A percentile compares a stretch with the other conserved stretches of the same genome.
phyloP scores from a whole-genome alignment of 2,797 vertebrate genomes.

The Periophthalmus magnuspinnatus region DNA sequence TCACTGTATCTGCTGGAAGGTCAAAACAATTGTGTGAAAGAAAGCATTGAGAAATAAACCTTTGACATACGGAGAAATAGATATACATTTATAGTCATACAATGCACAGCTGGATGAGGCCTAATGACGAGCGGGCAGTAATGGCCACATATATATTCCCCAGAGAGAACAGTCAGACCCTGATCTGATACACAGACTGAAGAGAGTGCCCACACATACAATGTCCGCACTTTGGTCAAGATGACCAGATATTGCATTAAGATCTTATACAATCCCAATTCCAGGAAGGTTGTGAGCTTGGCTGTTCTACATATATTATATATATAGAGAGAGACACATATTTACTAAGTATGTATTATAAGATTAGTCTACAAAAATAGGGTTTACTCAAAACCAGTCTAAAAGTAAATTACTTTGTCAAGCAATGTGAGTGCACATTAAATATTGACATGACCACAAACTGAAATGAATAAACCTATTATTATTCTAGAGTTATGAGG shows the following conservation, averaged over 20 bases:
- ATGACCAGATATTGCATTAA: slow-evolving; percentile 6
- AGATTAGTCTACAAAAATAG: no score
- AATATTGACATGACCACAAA: neutral
- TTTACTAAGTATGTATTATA: no score
- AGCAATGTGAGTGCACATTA: neutral
- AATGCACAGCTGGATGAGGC: slow-evolving; percentile 45
- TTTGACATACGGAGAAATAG: slow-evolving; percentile 16
- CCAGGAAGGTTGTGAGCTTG: neutral
- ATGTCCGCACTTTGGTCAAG: slow-evolving; percentile 27
- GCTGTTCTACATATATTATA: neutral
- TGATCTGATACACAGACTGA: slow-evolving; percentile 34
- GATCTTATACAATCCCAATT: slow-evolving; percentile 6
- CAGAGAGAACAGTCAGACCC: slow-evolving; percentile 25
- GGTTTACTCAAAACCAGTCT: no score
- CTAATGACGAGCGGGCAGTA: slow-evolving; percentile 45
- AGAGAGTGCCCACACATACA: slow-evolving; percentile 25
- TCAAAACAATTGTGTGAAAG: neutral
- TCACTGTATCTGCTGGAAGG: slow-evolving; percentile 13
- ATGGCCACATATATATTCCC: slow-evolving; percentile 31
- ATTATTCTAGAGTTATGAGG: neutral
- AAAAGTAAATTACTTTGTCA: neutral
- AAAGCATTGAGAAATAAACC: neutral
- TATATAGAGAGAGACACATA: neutral
- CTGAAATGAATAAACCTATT: neutral
- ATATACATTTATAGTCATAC: neutral